Conservation (phyloP, 2,113 vertebrate genomes). For the Podiceps cristatus region DNA sequence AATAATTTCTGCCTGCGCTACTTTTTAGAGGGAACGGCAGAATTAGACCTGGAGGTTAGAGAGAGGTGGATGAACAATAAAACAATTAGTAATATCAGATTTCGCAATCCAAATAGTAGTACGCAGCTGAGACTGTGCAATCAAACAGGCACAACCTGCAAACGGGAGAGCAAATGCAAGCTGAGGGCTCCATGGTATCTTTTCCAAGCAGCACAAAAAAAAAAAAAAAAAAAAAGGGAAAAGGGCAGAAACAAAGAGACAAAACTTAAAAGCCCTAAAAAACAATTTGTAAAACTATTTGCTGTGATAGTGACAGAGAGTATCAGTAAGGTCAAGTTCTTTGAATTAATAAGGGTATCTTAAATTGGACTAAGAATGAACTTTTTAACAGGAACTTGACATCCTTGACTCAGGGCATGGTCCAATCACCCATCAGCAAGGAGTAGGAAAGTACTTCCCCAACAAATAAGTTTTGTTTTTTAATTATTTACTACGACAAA, state of each 20-base stretch:
- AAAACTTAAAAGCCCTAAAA: background rate
- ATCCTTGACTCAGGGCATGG: accelerated
- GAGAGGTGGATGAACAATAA: background rate
- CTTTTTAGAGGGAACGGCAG: background rate
- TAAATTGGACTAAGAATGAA: background rate
- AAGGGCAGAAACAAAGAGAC: background rate
- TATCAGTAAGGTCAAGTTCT: background rate
- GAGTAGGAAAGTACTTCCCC: background rate
- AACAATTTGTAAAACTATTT: background rate
- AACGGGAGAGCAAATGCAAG: background rate
- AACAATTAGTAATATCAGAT: background rate
- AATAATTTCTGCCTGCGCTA: background rate
- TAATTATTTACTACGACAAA: background rate
- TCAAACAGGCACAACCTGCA: background rate
- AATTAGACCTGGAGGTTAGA: background rate
- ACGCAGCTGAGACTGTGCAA: background rate
- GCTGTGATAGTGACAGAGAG: background rate
- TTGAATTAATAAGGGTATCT: background rate
- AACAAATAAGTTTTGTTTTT: background rate
- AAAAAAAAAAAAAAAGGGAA: background rate
- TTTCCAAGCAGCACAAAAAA: background rate
- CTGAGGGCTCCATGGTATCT: background rate
- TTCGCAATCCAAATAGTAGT: background rate
- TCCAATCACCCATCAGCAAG: background rate
- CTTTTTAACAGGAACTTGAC: background rate